These are phyloP conservation scores for Leptinotarsa defecta DNA, from an alignment of 1,140 invertebrate genomes.

Conservation along the genomic window DNA sequence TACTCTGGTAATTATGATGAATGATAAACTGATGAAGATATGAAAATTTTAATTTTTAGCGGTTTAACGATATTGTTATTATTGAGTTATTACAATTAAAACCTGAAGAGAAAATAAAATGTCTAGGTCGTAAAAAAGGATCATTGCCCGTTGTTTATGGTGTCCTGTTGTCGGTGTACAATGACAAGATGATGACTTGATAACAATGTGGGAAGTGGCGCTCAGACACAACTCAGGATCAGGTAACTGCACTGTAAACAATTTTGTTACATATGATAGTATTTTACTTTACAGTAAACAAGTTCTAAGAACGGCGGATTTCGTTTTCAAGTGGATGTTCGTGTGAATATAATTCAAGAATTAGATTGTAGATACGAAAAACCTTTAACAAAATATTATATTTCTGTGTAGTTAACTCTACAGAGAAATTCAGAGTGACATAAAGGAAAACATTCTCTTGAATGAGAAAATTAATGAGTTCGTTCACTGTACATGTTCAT, in stretches of 20 bases:
- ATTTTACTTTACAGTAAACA: not conserved
- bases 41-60: too few species aligned
- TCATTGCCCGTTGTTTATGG: slow-evolving; percentile 15
- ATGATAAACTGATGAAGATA: too few species aligned
- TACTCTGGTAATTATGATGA: too few species aligned
- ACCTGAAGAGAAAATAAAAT: not conserved
- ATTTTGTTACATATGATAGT: not conserved
- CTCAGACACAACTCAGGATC: not conserved
- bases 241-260: slow-evolving; percentile 12
- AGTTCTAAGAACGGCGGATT: not conserved
- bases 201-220: slow-evolving; percentile 20
- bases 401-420: too few species aligned
- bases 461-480: too few species aligned
- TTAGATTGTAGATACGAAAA: too few species aligned
- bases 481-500: too few species aligned
- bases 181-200: slow-evolving; percentile 20
- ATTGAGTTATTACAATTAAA: not conserved
- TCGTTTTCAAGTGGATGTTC: too few species aligned
- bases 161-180: slow-evolving; percentile 9
- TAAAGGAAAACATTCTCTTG: too few species aligned
- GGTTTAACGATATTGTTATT: not conserved
- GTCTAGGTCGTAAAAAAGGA: slow-evolving; percentile 15
- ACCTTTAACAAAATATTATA: too few species aligned
- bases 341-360: too few species aligned
- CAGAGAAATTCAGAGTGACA: too few species aligned